Evolutionary conservation across 1,140 invertebrate species (phyloP).

Genomic region (Streblospio benedicti): DNA sequence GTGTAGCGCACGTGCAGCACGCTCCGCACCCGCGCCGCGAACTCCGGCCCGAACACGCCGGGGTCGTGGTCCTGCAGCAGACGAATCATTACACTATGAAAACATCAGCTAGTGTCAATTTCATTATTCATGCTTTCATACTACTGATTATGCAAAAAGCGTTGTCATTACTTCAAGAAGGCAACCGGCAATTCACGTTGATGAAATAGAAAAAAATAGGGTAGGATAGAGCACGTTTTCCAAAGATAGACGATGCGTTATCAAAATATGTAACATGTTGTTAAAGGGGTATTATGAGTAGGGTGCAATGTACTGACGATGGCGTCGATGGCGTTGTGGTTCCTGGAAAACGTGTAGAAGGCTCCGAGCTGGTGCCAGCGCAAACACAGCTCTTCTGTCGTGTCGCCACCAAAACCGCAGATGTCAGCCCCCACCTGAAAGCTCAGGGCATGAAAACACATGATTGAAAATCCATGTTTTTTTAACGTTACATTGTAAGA

Average conservation of each 20-base stretch:
- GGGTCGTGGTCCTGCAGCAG: constrained; percentile 41
- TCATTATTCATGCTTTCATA: no score
- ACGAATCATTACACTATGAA: no score
- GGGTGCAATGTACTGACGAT: not conserved
- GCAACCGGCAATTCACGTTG: no score
- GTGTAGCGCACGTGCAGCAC: constrained; percentile 36
- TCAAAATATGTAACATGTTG: no score
- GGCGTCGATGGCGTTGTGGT: constrained; percentile 30
- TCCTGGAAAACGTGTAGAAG: constrained; percentile 45
- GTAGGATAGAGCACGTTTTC: no score
- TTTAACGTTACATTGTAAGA: not conserved
- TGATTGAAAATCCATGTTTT: not conserved
- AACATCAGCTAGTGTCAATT: no score
- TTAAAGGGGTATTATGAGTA: no score
- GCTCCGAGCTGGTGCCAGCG: constrained; percentile 55
- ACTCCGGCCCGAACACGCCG: constrained; percentile 26
- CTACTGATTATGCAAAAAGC: no score
- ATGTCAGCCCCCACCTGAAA: constrained; percentile 65
- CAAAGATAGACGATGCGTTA: no score
- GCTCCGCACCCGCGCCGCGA: constrained; percentile 27
- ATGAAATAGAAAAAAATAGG: no score
- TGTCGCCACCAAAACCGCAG: constrained; percentile 74
- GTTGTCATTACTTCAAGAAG: no score
- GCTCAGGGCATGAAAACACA: no score
- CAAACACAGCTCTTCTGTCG: constrained; percentile 55